Conservation (phyloP, 2,113 vertebrate species). For the Gnathonemus echidnorhynchus region DNA sequence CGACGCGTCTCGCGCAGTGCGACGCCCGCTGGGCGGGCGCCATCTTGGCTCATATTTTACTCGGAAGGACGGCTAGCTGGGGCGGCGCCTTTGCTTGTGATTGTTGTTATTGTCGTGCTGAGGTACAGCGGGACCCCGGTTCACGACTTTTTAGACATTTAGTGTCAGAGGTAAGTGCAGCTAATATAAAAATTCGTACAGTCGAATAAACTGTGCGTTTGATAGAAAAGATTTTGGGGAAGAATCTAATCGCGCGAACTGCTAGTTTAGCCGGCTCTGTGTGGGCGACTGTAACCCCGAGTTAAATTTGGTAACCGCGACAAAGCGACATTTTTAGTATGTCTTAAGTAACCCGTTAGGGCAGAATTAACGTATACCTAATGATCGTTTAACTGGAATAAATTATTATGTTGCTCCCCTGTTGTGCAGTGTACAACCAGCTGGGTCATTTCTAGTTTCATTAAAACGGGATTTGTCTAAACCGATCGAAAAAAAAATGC, state of each 20-base stretch:
- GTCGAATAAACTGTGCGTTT: not conserved
- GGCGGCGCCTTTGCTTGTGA: not conserved
- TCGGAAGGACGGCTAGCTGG: not conserved
- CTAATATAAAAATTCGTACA: not conserved
- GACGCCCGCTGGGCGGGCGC: not conserved
- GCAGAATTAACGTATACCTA: not conserved
- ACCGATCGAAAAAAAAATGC: not conserved
- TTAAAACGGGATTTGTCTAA: not conserved
- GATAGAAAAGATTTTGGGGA: not conserved
- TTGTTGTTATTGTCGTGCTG: not conserved
- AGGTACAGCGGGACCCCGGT: not conserved
- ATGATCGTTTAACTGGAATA: not conserved
- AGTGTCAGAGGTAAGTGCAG: not conserved
- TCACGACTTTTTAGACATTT: not conserved
- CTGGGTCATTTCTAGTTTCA: not conserved
- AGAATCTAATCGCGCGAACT: not conserved
- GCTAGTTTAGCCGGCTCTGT: not conserved
- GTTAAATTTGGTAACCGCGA: not conserved
- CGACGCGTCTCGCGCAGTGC: not conserved
- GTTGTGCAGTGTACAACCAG: not conserved
- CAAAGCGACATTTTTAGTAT: not conserved
- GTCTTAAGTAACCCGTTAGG: not conserved
- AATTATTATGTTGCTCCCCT: not conserved
- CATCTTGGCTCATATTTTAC: not conserved
- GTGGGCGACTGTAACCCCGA: not conserved